A percentile compares a stretch with the other conserved stretches of the same genome.
Conservation (phyloP, 2,797 vertebrate species). For the Sitta carolinensis region DNA sequence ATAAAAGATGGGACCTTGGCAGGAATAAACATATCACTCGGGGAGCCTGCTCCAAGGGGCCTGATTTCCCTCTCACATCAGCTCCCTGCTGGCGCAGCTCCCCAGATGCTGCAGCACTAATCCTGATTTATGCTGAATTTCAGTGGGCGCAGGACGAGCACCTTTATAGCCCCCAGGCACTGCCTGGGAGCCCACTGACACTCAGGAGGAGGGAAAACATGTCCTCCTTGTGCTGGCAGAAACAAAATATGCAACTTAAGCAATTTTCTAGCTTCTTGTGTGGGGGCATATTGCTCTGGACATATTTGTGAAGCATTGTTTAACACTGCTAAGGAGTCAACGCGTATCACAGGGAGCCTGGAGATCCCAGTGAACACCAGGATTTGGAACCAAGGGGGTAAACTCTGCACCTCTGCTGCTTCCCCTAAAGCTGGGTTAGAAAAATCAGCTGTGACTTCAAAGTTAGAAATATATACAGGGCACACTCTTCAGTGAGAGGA, state of each 20-base stretch:
- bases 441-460: not conserved
- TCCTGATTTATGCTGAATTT: conserved; percentile 56
- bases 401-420: not conserved
- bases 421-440: not conserved
- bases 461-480: not conserved
- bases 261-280: not conserved
- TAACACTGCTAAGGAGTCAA: not conserved
- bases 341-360: not conserved
- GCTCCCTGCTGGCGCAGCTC: not conserved
- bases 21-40: conserved; percentile 66
- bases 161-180: not conserved
- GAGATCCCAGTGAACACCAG: not conserved
- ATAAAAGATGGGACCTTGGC: conserved; percentile 67
- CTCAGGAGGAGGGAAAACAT: not conserved
- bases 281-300: not conserved
- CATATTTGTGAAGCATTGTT: fast-evolving
- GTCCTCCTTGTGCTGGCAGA: not conserved
- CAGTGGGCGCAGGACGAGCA: fast-evolving
- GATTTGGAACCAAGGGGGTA: fast-evolving
- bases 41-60: conserved; percentile 10
- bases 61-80: conserved; percentile 35
- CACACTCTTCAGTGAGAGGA: not conserved
- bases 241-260: not conserved
- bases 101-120: not conserved
- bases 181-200: fast-evolving